phyloP scores from a whole-genome alignment of 1,140 invertebrate species.

The Brachionus paranguensis region DNA sequence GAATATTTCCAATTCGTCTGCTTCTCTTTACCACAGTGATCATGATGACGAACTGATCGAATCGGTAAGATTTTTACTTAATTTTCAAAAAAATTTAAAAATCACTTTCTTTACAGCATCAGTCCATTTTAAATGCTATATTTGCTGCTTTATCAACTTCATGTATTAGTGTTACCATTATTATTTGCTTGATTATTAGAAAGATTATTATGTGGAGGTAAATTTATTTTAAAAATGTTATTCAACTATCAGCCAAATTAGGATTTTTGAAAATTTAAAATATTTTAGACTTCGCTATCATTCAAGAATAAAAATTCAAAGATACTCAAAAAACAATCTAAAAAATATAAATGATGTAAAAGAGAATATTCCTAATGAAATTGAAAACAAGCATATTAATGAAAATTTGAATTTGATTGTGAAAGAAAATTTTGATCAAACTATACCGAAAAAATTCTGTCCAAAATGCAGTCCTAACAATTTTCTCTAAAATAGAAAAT shows the following conservation, averaged over 20 bases:
- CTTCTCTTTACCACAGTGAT: neutral
- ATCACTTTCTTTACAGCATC: neutral
- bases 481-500: neutral
- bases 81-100: neutral
- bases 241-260: neutral
- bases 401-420: neutral
- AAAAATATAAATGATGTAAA: neutral
- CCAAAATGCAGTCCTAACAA: conserved; percentile 6
- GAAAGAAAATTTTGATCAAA: neutral
- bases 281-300: neutral
- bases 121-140: neutral
- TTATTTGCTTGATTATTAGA: neutral
- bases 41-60: neutral
- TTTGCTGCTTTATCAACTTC: neutral
- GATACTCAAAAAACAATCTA: neutral
- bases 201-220: neutral
- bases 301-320: neutral
- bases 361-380: neutral
- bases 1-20: neutral
- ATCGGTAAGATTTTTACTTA: neutral
- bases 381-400: neutral
- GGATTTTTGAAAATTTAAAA: too few relatives aligned
- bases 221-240: neutral
- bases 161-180: neutral
- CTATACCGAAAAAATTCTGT: neutral